These are phyloP conservation scores for Paraescarpia echinospica DNA, from an alignment of 1,140 invertebrate species.

Conservation along the genomic window DNA sequence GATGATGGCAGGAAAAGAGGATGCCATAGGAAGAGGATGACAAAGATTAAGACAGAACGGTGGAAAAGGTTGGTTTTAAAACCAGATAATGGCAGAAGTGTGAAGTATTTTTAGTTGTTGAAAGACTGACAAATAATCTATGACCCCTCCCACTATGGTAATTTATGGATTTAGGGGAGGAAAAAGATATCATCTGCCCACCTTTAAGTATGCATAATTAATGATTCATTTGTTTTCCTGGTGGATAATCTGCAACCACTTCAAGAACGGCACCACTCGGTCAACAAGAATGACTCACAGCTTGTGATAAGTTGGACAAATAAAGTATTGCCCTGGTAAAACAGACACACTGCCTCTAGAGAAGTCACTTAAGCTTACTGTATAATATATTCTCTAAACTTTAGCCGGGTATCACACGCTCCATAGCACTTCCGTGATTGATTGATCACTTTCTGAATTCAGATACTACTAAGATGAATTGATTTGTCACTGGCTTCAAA, in stretches of 20 bases:
- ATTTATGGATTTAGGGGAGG: background rate
- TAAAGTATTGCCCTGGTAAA: background rate
- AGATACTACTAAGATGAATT: background rate
- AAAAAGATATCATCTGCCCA: background rate
- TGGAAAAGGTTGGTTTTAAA: no score
- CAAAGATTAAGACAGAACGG: no score
- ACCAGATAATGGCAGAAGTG: no score
- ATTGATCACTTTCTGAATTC: background rate
- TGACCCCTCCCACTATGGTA: background rate
- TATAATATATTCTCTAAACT: background rate
- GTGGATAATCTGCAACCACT: background rate
- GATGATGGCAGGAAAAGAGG: no score
- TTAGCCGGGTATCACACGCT: background rate
- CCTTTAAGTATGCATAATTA: background rate
- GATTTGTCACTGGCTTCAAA: background rate
- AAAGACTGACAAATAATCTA: background rate
- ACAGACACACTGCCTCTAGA: background rate
- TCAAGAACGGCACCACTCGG: background rate
- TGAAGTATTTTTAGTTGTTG: no score
- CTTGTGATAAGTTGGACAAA: background rate
- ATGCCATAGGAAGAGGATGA: no score
- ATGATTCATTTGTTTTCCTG: background rate
- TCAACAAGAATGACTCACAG: background rate
- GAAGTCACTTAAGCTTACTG: background rate
- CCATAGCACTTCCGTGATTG: background rate